phyloP scores from a whole-genome alignment of 2,113 vertebrate species.

The Thalassarche chlororhynchos region DNA sequence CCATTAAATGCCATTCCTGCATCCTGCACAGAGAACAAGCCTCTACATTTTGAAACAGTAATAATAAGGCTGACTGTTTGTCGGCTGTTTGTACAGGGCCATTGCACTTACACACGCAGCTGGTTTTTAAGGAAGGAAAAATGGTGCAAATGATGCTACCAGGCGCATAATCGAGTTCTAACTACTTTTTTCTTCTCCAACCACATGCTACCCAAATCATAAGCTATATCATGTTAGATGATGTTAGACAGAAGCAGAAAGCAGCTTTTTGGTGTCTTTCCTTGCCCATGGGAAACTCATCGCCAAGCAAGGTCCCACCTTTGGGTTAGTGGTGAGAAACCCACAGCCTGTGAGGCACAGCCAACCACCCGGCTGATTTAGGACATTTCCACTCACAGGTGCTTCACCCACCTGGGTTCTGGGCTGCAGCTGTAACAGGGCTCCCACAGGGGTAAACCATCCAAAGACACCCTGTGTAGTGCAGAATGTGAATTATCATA shows the following conservation, averaged over 20 bases:
- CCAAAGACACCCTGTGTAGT: background rate
- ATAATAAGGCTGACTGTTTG: background rate
- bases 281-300: background rate
- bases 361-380: rapidly evolving
- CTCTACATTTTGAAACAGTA: background rate
- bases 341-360: background rate
- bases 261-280: background rate
- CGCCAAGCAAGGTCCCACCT: background rate
- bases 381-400: background rate
- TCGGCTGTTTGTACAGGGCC: background rate
- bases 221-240: background rate
- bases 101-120: background rate
- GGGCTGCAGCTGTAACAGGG: background rate
- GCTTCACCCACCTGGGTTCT: background rate
- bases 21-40: background rate
- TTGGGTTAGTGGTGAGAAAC: background rate
- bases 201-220: background rate
- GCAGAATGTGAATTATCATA: background rate
- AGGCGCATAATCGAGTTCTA: background rate
- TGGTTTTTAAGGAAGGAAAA: background rate
- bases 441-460: background rate
- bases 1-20: background rate
- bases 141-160: background rate
- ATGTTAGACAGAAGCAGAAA: background rate
- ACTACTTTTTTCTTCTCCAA: background rate